Conservation (phyloP, 2,888 invertebrate species). For the Zeuzera pyrina region DNA sequence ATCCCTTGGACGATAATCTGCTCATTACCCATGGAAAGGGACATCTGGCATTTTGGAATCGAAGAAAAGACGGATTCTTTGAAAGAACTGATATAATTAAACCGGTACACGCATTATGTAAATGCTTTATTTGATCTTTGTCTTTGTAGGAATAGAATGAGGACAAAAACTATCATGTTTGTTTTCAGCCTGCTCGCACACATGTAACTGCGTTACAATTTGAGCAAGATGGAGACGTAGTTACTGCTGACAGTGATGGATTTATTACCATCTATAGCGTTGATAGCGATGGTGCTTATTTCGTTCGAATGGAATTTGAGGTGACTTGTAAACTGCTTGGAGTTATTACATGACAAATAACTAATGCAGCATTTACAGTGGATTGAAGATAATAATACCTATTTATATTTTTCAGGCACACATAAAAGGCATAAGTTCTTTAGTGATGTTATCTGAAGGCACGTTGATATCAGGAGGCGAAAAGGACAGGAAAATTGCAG, state of each 20-base stretch:
- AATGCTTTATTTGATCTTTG: not conserved
- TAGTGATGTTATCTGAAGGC: slow-evolving; percentile 92
- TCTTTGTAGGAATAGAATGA: not conserved
- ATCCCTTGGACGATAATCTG: slow-evolving; percentile 91
- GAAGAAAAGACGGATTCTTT: slow-evolving; percentile 91
- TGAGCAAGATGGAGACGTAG: slow-evolving; percentile 92
- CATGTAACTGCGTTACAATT: slow-evolving; percentile 91
- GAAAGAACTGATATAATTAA: slow-evolving; percentile 92
- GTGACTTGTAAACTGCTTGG: slow-evolving; percentile 36
- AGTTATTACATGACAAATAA: not conserved
- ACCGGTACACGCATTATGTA: slow-evolving; percentile 77
- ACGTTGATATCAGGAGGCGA: slow-evolving; percentile 93
- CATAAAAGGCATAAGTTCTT: slow-evolving; percentile 88
- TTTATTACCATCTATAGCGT: slow-evolving; percentile 93
- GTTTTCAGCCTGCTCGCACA: slow-evolving; percentile 82
- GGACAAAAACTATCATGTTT: not conserved
- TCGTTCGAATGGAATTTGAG: slow-evolving; percentile 90
- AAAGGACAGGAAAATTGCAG: slow-evolving; percentile 90
- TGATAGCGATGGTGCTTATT: slow-evolving; percentile 91
- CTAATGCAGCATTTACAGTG: not conserved
- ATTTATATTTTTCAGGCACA: slow-evolving; percentile 73
- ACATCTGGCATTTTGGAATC: slow-evolving; percentile 93
- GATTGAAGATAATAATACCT: not conserved
- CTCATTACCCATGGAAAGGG: slow-evolving; percentile 94
- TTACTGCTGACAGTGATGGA: slow-evolving; percentile 93